Evolutionary conservation across 2,888 invertebrate species (phyloP), one percentile per base, ranked within the genome.

Genomic region (Margaritifera margaritifera): DNA sequence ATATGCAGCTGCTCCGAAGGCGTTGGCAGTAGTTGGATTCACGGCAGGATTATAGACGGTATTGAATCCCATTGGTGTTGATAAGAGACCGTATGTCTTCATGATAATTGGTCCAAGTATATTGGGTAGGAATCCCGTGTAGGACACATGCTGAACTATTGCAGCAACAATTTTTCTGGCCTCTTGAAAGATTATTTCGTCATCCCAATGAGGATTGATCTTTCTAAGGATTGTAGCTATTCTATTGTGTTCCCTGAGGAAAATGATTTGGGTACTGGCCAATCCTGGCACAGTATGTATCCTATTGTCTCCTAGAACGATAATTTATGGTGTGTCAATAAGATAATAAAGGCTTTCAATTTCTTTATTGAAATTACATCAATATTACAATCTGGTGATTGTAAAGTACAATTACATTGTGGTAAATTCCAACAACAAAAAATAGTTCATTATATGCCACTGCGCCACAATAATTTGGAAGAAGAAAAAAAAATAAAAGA

Each of bases 101-200:
- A 97, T 94, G 22, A 95, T 95, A 82, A 95, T 95, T 94, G 95
- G 96, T 11, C 97, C 96, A 20, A 98, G 92, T 61, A 98, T 91
- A 65, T 97, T 68, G 11, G 98, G 98, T 66, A 98, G 90, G 67
- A 84, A 90, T 72, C 90, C 89, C 62, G 78, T 83, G 78, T 86
- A 90, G n/a, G 86, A 80, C 51, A 90, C 81, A 71, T 89, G 87
- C 64, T 89, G 91, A 95, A 97, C 80, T 56, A 88, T 79, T 0
- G 96, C 97, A 0, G 92, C 93, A 0, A 96, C 87, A 51, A 97
- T 94, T 81, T 92, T 92, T 68, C 96, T 91, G 0, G 83, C 68
- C 69, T 85, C 84, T 62, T 84, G 80, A 62, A 77, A 85, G 27
- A 83, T 69, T 18, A 67, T 66, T 56, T 83, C 82, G 55, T 84